Conservation (phyloP, 1,140 invertebrate species). For the Dinoponera quadriceps region DNA sequence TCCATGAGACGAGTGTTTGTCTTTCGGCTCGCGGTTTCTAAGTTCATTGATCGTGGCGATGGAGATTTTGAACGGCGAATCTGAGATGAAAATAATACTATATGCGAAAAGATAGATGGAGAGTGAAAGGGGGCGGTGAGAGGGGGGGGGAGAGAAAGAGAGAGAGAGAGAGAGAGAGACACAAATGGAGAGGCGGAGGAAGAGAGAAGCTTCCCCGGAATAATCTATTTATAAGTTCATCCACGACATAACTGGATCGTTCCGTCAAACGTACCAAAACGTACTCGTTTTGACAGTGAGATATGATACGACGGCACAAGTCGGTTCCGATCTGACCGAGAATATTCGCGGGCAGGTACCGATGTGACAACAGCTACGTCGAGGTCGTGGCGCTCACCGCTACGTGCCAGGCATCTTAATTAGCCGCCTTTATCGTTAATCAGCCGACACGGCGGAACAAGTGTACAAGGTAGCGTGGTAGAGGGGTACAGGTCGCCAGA, state of each 20-base stretch:
- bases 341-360: neutral
- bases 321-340: neutral
- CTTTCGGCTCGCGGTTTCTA: slow-evolving; percentile 62
- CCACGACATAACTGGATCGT: slow-evolving; percentile 10
- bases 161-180: neutral
- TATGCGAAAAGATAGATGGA: neutral
- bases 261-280: neutral
- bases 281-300: no score
- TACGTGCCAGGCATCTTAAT: slow-evolving; percentile 24
- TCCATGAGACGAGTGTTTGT: slow-evolving; percentile 61
- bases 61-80: slow-evolving; percentile 38
- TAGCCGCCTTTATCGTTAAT: slow-evolving; percentile 35
- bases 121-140: neutral
- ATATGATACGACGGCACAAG: neutral
- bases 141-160: neutral
- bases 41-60: slow-evolving; percentile 67
- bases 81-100: slow-evolving; percentile 61
- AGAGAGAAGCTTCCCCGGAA: neutral
- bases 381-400: neutral
- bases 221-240: slow-evolving; percentile 41
- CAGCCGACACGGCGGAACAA: slow-evolving; percentile 35
- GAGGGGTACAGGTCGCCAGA: no score
- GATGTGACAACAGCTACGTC: neutral
- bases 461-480: slow-evolving; percentile 7
- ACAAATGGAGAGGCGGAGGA: neutral